phyloP scores from a whole-genome alignment of 2,113 vertebrate species.

The Mobula hypostoma region DNA sequence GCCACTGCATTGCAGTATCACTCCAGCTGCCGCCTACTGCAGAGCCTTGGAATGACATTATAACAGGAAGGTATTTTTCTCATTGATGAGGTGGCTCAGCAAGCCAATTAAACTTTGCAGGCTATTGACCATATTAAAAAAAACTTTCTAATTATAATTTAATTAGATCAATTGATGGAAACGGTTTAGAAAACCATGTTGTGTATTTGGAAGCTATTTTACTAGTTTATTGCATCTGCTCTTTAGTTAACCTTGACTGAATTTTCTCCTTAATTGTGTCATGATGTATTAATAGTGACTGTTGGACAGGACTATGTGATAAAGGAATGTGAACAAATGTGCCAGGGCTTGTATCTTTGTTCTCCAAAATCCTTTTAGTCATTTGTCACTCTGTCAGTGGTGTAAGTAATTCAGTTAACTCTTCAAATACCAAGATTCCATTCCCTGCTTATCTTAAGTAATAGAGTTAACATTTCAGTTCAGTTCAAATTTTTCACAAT shows the following conservation, averaged over 20 bases:
- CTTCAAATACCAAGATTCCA: constrained; percentile 19
- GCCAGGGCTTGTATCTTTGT: neutral
- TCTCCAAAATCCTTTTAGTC: neutral
- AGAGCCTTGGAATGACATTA: constrained; percentile 24
- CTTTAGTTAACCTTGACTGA: constrained; percentile 12
- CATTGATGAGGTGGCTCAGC: constrained; percentile 2
- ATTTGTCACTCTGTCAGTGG: neutral
- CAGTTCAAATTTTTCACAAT: too few relatives aligned
- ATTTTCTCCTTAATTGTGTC: constrained; percentile 11
- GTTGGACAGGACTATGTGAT: neutral
- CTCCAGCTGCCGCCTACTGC: constrained; percentile 33
- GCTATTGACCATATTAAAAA: neutral
- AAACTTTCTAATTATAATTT: constrained; percentile 20
- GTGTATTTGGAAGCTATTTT: constrained; percentile 25
- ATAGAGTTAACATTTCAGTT: too few relatives aligned
- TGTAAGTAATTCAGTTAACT: constrained; percentile 8
- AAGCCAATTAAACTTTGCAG: constrained; percentile 23
- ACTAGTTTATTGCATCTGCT: neutral
- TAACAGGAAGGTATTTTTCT: constrained; percentile 17
- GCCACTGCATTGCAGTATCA: constrained; percentile 26
- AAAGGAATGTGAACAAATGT: neutral
- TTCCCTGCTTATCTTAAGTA: neutral
- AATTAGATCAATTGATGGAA: constrained; percentile 19
- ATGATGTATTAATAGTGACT: neutral
- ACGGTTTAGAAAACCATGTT: neutral